These are phyloP conservation scores for Sebastes aleutianus DNA, from an alignment of 2,797 vertebrate genomes.

Conservation along the genomic window DNA sequence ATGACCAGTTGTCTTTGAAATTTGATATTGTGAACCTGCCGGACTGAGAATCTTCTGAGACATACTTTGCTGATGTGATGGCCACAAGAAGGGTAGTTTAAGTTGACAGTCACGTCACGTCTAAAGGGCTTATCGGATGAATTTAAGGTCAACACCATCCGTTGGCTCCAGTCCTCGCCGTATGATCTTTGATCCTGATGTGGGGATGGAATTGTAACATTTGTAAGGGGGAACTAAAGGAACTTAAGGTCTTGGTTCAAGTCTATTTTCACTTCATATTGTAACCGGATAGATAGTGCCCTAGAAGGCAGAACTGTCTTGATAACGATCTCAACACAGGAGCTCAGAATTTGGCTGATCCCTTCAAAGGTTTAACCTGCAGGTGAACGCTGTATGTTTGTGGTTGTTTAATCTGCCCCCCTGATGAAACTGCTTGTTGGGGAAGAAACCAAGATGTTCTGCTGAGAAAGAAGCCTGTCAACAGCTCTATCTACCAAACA, in stretches of 20 bases:
- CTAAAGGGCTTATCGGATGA: neutral
- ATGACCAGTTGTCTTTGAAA: neutral
- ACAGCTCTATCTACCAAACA: neutral
- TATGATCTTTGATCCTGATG: constrained; percentile 10
- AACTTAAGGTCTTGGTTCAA: neutral
- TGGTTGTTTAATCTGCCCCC: constrained; percentile 18
- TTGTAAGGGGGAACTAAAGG: constrained; percentile 5
- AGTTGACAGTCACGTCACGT: neutral
- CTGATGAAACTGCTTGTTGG: neutral
- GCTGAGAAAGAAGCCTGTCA: neutral
- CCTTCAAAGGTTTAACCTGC: constrained; percentile 31
- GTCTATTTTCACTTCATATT: neutral
- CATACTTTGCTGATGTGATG: neutral
- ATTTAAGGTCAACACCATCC: neutral
- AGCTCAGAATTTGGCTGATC: constrained; percentile 20
- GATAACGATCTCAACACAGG: constrained; percentile 33
- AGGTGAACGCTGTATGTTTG: constrained; percentile 14
- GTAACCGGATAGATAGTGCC: constrained; percentile 6
- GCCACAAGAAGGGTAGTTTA: neutral
- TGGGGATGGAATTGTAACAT: constrained; percentile 1
- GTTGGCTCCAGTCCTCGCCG: neutral
- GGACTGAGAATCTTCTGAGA: neutral
- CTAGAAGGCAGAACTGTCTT: neutral
- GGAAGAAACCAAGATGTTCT: neutral
- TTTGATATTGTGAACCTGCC: neutral